Conservation (phyloP, 2,113 vertebrate genomes). For the Erpornis zantholeuca region DNA sequence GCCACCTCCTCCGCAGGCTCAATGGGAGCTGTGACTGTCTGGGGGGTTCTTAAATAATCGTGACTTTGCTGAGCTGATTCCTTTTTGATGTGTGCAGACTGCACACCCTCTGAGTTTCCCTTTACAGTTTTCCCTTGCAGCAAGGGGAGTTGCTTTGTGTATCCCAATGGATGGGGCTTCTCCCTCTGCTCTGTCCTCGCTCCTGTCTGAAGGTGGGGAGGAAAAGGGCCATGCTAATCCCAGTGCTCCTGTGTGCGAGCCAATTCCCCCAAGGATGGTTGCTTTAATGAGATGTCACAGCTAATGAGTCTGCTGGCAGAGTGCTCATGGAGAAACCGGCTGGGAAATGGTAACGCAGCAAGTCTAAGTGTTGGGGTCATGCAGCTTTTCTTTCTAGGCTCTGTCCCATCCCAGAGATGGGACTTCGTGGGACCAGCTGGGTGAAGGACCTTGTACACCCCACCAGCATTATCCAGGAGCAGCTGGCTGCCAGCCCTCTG, state of each 20-base stretch:
- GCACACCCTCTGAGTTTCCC: neutral
- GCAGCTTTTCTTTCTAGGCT: neutral
- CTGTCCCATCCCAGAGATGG: neutral
- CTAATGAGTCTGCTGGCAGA: constrained; percentile 11
- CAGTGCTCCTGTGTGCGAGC: neutral
- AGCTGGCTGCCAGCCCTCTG: neutral
- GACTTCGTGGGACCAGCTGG: neutral
- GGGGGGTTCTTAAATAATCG: neutral
- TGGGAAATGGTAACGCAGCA: neutral
- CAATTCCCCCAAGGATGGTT: neutral
- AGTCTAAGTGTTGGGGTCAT: rapidly evolving
- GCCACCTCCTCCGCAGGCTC: neutral
- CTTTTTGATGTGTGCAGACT: constrained; percentile 26
- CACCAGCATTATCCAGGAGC: neutral
- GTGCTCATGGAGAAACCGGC: neutral
- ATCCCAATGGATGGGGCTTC: neutral
- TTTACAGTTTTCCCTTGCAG: neutral
- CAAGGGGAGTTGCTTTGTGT: neutral
- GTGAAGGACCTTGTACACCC: neutral
- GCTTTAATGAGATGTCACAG: constrained; percentile 6
- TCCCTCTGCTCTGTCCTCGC: neutral
- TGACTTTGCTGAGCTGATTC: neutral
- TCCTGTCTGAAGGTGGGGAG: neutral
- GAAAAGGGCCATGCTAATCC: neutral
- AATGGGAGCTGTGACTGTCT: neutral